Conservation (phyloP, 2,888 invertebrate genomes). For the Drosophila phalerata region DNA sequence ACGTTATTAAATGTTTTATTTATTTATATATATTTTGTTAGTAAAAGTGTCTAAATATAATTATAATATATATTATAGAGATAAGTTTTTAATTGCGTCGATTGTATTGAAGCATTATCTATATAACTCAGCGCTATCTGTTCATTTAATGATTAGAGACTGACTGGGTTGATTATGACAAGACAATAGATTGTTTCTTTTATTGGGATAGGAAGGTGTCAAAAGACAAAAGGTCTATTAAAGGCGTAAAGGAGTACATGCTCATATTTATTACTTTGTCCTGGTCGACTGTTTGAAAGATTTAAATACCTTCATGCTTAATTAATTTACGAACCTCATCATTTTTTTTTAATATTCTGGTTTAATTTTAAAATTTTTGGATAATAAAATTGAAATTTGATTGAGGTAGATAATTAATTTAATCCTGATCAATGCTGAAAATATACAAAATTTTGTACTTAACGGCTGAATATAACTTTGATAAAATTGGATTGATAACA, state of each 20-base stretch:
- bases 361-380: too few species aligned
- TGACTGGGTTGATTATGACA: not conserved
- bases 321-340: too few species aligned
- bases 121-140: not conserved
- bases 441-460: not conserved
- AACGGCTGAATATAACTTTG: not conserved
- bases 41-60: too few species aligned
- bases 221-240: not conserved
- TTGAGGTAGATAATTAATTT: not conserved
- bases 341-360: too few species aligned
- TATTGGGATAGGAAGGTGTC: not conserved
- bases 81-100: constrained; percentile 1
- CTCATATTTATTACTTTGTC: too few species aligned
- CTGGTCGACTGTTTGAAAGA: too few species aligned
- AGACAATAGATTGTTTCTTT: not conserved
- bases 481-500: not conserved
- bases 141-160: not conserved
- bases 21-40: not conserved
- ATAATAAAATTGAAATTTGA: too few species aligned
- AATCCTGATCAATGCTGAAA: too few species aligned
- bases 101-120: not conserved
- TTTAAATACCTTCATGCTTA: too few species aligned
- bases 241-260: too few species aligned
- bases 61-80: not conserved
- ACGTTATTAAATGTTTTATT: not conserved